Base-by-base conservation (phyloP, 92 coral and sea anemone genomes). In the Siderastrea siderea region DNA sequence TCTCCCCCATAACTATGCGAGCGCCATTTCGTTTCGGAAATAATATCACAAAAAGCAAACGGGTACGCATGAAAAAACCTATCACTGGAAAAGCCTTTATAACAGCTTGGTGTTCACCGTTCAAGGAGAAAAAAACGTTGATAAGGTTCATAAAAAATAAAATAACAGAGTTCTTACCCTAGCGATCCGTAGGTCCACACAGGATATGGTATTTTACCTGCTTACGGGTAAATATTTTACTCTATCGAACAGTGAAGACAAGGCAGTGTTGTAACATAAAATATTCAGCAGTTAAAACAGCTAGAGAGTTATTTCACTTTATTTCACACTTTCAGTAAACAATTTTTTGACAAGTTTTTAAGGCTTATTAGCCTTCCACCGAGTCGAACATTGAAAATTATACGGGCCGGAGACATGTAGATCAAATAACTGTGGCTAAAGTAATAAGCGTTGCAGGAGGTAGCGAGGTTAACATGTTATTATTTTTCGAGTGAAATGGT, bases 281-380 rank as follows among this genome's bases (percentile, higher is more conserved):
- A 85, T 86, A 93, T 93, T 93, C 85, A 93, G 82, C 73, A 81
- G 89, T 82, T 83, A 65, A 58, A 71, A 59, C 67, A 77, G 48
- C 53, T 55, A 2, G n/a, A 67, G 11, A 47, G 77, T 55, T 51
- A 75, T 75, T 67, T 76, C 61, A 84, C 80, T 84, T 73, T 84
- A 84, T 73, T 84, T 74, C 64, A n/a, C 79, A 84, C 80, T 64
- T 57, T 71, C 16, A 66, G 47, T 70, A 26, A 68, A 7, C 38
- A 54, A 43, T 8, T 26, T 7, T 17, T 9, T 17, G 0, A 13
- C 9, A 11, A 48, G 1, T 5, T 51, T 10, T 49, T 26, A 1
- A 2, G 47, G 11, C 38, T n/a, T 78, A 0, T 53, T 9, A 53
- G 57, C 6, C 6, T 11, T 10, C 4, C 47, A 67, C 45, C 16